Percentiles rank a stretch among this genome's conserved stretches.
Conservation (phyloP, 2,113 vertebrate genomes). For the Mungos mungo region DNA sequence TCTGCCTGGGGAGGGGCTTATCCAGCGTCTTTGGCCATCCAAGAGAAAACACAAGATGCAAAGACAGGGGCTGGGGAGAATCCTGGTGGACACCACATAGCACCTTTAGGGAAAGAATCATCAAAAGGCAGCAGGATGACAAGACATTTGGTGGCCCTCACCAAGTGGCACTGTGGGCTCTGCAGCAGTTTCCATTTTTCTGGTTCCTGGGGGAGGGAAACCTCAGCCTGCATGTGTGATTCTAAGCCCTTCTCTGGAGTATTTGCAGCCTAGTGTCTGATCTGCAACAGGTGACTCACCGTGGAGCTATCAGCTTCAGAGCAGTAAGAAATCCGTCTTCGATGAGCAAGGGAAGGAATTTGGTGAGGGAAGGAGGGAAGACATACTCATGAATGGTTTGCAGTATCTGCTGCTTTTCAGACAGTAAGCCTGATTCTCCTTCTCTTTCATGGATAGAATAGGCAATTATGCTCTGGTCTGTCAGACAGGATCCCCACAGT, state of each 20-base stretch:
- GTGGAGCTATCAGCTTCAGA: not conserved
- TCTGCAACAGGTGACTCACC: not conserved
- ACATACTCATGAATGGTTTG: not conserved
- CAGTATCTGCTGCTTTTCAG: not conserved
- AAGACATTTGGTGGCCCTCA: not conserved
- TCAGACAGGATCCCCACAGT: too few relatives aligned
- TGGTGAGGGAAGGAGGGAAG: not conserved
- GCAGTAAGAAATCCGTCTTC: not conserved
- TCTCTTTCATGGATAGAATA: not conserved
- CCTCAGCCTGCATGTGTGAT: not conserved
- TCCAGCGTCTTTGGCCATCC: not conserved
- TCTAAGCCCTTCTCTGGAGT: not conserved
- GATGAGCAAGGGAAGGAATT: not conserved
- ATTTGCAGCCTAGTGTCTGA: not conserved
- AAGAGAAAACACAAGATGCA: not conserved
- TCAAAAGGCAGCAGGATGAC: not conserved
- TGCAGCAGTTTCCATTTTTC: too few relatives aligned
- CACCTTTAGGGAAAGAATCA: not conserved
- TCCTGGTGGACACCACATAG: not conserved
- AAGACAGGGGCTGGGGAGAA: not conserved
- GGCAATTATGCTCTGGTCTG: accelerated
- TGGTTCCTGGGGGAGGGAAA: not conserved
- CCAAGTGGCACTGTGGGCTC: not conserved
- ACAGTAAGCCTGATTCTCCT: not conserved
- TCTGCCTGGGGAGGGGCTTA: not conserved